Base-by-base conservation (phyloP, 2,797 vertebrate genomes). In the Macroramphosus scolopax region DNA sequence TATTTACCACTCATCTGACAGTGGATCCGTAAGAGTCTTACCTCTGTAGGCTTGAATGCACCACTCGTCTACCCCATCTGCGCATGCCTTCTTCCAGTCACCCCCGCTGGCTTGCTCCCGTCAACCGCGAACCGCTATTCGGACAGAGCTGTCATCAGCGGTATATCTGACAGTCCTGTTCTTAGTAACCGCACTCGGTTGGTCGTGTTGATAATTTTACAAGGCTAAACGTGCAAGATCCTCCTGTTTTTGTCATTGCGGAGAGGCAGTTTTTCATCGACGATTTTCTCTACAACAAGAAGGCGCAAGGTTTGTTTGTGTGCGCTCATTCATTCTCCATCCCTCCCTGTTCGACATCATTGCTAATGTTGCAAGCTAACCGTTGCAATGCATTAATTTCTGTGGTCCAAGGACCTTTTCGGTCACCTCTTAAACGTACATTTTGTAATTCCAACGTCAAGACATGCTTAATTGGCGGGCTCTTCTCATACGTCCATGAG, bases 291-390 rank as follows among this genome's bases (percentile, higher is more conserved):
- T 5, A 30, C 40, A 8, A 17, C 16, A 62, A 65, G 18, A 54
- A 44, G 32, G 32, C 40, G 26, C 40, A 49, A 81, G 86, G 81
- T 82, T 72, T 68, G 83, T 85, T 44, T 53, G 30, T 37, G 18
- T 63, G 54, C 25, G 32, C 47, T 69, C 72, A 72, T 66, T 83
- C 78, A 79, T 72, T 68, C 66, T 46, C 45, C 69, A 58, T 62
- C 63, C 18, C 30, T 34, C 35, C 30, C 56, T 41, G 63, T 45
- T 68, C 58, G 72, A 74, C 64, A 75, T 63, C 34, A 5, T 31
- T 28, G 78, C 67, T 61, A 61, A 65, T 37, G 13, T 51, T 59
- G 47, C 60, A 5, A 41, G 83, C 74, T 80, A 75, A 51, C 52
- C 2, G 29, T 34, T 18, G 24, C 39, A 38, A 28, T 63, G 29